Evolutionary conservation across 2,888 invertebrate species (phyloP).

Genomic region (Sphaerophoria taeniata): DNA sequence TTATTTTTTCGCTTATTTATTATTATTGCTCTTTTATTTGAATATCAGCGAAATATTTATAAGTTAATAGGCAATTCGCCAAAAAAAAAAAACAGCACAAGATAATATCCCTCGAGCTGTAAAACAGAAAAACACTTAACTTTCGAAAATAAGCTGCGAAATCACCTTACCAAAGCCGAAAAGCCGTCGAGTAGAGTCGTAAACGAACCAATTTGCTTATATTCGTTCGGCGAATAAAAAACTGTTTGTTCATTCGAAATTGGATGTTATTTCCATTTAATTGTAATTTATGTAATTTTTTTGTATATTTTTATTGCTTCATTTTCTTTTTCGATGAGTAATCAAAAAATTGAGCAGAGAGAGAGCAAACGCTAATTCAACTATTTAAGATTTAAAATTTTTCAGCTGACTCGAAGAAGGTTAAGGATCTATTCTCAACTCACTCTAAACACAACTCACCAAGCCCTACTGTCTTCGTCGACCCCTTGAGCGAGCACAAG

Average conservation of each 20-base stretch:
- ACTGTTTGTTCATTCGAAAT: slow-evolving; percentile 5
- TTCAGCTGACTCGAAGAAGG: slow-evolving; percentile 24
- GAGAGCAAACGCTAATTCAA: slow-evolving; percentile 3
- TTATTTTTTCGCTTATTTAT: slow-evolving; percentile 7
- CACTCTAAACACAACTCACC: background rate
- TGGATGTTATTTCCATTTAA: slow-evolving; percentile 40
- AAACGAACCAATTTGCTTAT: slow-evolving; percentile 23
- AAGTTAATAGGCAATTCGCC: background rate
- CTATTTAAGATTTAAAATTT: slow-evolving; percentile 24
- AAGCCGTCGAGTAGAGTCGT: background rate
- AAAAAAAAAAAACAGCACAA: background rate
- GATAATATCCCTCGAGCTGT: slow-evolving; percentile 27
- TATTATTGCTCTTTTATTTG: slow-evolving; percentile 40
- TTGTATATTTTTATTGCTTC: slow-evolving; percentile 26
- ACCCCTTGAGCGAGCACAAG: background rate
- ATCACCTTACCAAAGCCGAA: slow-evolving; percentile 22
- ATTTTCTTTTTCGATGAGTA: slow-evolving; percentile 11
- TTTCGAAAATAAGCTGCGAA: slow-evolving; percentile 35
- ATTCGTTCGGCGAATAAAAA: background rate
- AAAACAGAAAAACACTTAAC: slow-evolving; percentile 41
- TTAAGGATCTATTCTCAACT: slow-evolving; percentile 2
- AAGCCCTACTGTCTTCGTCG: background rate
- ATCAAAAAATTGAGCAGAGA: background rate
- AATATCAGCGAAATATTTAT: slow-evolving; percentile 31
- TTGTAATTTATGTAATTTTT: slow-evolving; percentile 38